A percentile compares a stretch with the other conserved stretches of the same genome.
Evolutionary conservation across 2,888 invertebrate species (phyloP).

Genomic region (Hypomecis atomaria): DNA sequence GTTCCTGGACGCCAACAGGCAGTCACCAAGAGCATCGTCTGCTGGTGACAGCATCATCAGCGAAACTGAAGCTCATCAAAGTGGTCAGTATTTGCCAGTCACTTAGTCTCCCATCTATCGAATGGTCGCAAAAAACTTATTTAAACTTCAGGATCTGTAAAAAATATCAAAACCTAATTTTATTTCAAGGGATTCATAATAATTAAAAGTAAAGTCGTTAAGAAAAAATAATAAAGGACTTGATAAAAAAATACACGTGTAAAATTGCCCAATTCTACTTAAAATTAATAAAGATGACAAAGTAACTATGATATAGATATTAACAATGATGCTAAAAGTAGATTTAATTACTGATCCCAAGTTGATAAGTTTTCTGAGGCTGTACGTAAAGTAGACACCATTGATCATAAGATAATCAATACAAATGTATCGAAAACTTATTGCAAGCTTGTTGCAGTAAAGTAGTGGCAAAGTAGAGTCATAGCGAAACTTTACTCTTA

Average conservation of each 20-base stretch:
- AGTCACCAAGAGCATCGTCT: conserved; percentile 78
- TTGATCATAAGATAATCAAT: conserved; percentile 8
- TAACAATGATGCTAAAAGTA: not conserved
- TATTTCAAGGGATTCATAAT: no score
- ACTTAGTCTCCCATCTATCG: not conserved
- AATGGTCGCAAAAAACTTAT: conserved; percentile 11
- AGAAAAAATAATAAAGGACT: no score
- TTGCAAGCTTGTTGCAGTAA: conserved; percentile 65
- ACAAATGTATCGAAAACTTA: conserved; percentile 41
- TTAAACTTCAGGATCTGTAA: not conserved
- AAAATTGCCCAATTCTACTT: no score
- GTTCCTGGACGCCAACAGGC: conserved; percentile 78
- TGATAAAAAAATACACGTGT: no score
- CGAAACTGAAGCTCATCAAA: conserved; percentile 81
- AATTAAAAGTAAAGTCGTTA: no score
- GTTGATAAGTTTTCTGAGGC: conserved; percentile 9
- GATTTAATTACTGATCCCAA: not conserved
- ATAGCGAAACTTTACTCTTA: conserved; percentile 84
- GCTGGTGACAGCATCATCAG: conserved; percentile 78
- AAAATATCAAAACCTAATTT: not conserved
- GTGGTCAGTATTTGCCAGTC: conserved; percentile 68
- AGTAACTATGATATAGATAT: no score
- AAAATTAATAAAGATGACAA: no score
- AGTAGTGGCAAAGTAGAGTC: conserved; percentile 84
- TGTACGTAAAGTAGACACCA: conserved; percentile 14